phyloP scores from a whole-genome alignment of 2,888 invertebrate genomes.

The Microchrysa polita region DNA sequence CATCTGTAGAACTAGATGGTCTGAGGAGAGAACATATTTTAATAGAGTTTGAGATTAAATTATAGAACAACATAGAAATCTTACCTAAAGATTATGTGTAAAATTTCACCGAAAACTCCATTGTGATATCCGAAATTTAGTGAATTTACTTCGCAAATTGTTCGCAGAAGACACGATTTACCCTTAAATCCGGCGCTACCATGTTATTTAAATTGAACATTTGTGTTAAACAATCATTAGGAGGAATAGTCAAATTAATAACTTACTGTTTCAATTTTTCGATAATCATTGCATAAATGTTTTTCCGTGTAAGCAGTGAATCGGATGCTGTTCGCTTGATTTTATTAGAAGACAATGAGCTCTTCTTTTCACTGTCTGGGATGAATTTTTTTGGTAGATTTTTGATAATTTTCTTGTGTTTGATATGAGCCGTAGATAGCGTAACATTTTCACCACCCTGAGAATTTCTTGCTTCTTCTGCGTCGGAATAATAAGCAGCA shows the following conservation, averaged over 20 bases:
- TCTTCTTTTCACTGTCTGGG: slow-evolving; percentile 53
- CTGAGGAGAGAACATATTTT: slow-evolving; percentile 61
- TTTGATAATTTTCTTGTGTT: not conserved
- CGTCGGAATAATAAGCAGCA: not conserved
- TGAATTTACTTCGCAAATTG: slow-evolving; percentile 73
- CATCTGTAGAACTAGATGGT: slow-evolving; percentile 70
- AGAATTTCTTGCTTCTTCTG: not conserved
- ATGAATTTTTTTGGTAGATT: not conserved
- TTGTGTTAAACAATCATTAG: no score
- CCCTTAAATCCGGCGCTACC: slow-evolving; percentile 70
- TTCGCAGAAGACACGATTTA: slow-evolving; percentile 70
- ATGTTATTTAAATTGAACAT: slow-evolving; percentile 50
- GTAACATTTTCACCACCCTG: slow-evolving; percentile 4
- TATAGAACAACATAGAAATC: slow-evolving; percentile 52
- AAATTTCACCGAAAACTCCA: slow-evolving; percentile 74
- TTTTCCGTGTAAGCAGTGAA: slow-evolving; percentile 61
- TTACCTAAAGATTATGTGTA: slow-evolving; percentile 76
- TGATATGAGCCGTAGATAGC: not conserved
- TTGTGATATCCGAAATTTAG: slow-evolving; percentile 63
- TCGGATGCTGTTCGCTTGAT: slow-evolving; percentile 62
- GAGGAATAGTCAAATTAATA: not conserved
- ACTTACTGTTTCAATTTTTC: slow-evolving; percentile 69
- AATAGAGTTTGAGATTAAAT: slow-evolving; percentile 18
- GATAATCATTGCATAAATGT: slow-evolving; percentile 68
- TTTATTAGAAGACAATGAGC: not conserved